These are phyloP conservation scores for Spea bombifrons DNA, from an alignment of 2,113 vertebrate species.

Conservation along the genomic window DNA sequence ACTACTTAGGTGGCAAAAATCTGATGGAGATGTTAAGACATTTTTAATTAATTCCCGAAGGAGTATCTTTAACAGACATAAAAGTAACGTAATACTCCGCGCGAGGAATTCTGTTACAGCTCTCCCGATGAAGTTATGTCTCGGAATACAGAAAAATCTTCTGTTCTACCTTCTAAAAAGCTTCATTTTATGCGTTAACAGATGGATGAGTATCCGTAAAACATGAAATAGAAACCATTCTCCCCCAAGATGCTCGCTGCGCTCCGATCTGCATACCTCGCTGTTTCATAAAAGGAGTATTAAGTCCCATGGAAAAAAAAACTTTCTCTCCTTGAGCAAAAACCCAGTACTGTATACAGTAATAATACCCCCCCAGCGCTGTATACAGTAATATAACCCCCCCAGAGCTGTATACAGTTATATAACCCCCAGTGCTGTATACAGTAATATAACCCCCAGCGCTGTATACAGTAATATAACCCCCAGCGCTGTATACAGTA, in stretches of 20 bases:
- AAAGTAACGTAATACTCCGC: not conserved
- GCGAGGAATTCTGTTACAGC: conserved; percentile 19
- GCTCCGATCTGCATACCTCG: conserved; percentile 42
- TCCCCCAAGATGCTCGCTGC: conserved; percentile 28
- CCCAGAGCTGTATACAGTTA: no score
- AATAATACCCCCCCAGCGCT: no score
- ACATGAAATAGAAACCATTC: conserved; percentile 30
- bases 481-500: no score
- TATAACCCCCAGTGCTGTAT: no score
- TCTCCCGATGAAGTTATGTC: conserved; percentile 22
- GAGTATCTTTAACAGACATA: conserved; percentile 29
- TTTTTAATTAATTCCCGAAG: conserved; percentile 30
- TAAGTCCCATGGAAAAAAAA: no score
- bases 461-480: no score
- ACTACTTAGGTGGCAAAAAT: conserved; percentile 25
- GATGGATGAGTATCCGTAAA: conserved; percentile 29
- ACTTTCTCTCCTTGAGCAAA: no score
- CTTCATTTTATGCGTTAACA: conserved; percentile 28
- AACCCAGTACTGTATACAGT: no score
- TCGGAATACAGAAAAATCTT: conserved; percentile 24
- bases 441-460: no score
- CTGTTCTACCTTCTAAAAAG: conserved; percentile 11
- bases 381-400: no score
- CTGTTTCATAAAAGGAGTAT: conserved; percentile 37
- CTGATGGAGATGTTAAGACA: not conserved